Conservation (phyloP, 2,113 vertebrate genomes). For the Elaphurus davidianus region DNA sequence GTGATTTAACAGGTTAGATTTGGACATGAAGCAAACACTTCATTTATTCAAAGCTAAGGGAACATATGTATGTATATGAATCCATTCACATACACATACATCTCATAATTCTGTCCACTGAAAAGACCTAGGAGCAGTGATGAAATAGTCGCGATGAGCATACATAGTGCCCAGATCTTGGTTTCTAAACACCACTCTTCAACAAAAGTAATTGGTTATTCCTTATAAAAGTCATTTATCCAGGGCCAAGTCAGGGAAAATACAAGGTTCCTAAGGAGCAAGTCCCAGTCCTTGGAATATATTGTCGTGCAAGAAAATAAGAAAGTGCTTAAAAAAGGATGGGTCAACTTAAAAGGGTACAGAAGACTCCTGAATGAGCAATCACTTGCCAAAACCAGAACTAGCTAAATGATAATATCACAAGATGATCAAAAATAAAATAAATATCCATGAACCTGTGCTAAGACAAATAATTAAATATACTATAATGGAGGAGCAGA, state of each 20-base stretch:
- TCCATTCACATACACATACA: not conserved
- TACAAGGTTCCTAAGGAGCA: not conserved
- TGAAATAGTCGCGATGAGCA: not conserved
- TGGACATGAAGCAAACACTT: not conserved
- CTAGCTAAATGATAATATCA: not conserved
- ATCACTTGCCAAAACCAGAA: not conserved
- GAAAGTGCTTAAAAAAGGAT: not conserved
- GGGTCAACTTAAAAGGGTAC: not conserved
- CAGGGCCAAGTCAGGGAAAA: not conserved
- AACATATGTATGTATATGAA: not conserved
- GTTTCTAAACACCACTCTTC: not conserved
- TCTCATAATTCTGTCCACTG: not conserved
- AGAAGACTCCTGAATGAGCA: not conserved
- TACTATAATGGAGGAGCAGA: not conserved
- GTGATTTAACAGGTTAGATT: not conserved
- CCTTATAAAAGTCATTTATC: not conserved
- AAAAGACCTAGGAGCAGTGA: not conserved
- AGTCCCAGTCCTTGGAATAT: not conserved
- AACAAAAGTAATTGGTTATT: not conserved
- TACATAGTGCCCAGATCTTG: not conserved
- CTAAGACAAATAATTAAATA: not conserved
- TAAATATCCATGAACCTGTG: not conserved
- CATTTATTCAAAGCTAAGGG: not conserved
- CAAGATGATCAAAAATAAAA: not conserved
- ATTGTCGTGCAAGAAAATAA: not conserved